Evolutionary conservation across 2,797 vertebrate genomes (phyloP).

Genomic region (Corythornis leucogaster): DNA sequence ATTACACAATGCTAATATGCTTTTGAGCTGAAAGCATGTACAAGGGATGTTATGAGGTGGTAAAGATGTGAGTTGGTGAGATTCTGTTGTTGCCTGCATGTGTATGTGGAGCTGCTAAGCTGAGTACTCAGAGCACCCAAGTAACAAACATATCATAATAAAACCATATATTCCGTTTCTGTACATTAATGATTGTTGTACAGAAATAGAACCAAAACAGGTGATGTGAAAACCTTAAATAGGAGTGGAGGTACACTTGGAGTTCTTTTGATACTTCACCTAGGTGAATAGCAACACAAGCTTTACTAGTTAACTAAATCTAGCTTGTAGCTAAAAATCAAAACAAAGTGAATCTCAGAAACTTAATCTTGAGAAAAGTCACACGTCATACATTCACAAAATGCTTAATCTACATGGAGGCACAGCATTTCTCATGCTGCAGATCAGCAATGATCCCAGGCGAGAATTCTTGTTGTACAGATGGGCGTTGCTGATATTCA

Average conservation of each 20-base stretch:
- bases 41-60: neutral
- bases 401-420: neutral
- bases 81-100: neutral
- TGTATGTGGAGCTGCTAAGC: neutral
- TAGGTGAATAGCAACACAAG: fast-evolving
- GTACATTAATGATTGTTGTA: neutral
- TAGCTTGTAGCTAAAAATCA: neutral
- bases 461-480: neutral
- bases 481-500: neutral
- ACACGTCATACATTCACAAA: neutral
- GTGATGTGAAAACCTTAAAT: neutral
- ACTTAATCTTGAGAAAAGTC: neutral
- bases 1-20: neutral
- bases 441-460: neutral
- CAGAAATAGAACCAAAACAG: neutral
- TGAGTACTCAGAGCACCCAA: neutral
- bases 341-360: neutral
- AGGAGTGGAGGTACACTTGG: neutral
- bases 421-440: neutral
- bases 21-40: neutral
- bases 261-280: neutral
- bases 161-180: neutral
- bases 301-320: neutral
- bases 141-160: neutral
- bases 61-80: neutral